Evolutionary conservation across 2,113 vertebrate genomes (phyloP), one percentile per base, ranked within the genome.

Genomic region (Salvelinus fontinalis): DNA sequence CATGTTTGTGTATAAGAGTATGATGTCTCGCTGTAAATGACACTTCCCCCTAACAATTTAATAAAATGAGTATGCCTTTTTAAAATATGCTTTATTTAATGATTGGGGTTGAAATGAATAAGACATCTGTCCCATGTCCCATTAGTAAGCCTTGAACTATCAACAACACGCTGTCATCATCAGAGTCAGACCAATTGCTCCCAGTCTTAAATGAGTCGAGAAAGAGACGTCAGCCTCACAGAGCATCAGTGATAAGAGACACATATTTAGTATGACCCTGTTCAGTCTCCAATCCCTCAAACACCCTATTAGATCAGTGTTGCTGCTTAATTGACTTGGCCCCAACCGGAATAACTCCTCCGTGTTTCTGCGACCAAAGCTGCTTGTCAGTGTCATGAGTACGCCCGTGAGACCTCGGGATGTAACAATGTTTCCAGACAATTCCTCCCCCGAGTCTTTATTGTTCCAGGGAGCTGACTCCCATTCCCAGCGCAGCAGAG

Each of bases 281-380:
- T 18, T 18, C 16, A 1, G 51, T 54, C 51, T 54, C 51, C 51
- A 54, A 54, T 54, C 51, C 51, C 14, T 54, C 51, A 54, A 76
- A 54, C 79, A 81, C 86, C n/a, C 81, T 84, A 73, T 74, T 54
- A 54, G 51, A 54, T 54, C 51, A 54, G 69, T 78, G 76, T 77
- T 83, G 74, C 60, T 73, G 5, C 62, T 85, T 84, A 89, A 91
- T 90, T 90, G 85, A 87, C 88, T 87, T 77, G 75, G 79, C 79
- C 73, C 75, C 78, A 79, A 79, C 75, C 75, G 48, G 73, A 79
- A 75, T 54, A 18, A 54, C 51, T 54, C 51, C 16, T 54, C 51
- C 1, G 51, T 54, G 14, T 54, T 54, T 54, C 51, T 54, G 51
- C 16, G 51, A 5, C 51, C 51, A 54, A 54, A 54, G 51, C 51